Conservation (phyloP, 2,888 invertebrate species). For the Diarsia brunnea region DNA sequence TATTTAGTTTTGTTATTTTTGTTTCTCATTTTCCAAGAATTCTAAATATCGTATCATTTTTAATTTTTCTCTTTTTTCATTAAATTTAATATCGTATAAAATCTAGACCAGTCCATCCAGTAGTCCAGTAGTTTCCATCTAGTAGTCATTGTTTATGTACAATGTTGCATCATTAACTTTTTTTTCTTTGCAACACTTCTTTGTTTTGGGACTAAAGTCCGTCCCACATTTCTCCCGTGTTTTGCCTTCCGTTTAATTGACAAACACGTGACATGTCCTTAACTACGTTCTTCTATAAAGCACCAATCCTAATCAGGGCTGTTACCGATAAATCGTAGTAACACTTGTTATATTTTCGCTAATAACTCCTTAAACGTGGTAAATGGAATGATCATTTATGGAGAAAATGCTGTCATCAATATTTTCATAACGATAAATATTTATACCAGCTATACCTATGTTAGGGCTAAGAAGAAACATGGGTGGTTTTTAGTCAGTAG, state of each 20-base stretch:
- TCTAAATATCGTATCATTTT: neutral
- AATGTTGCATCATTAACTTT: neutral
- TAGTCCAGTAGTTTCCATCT: too few species aligned
- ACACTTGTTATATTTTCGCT: constrained; percentile 38
- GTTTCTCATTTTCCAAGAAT: neutral
- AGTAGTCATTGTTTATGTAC: neutral
- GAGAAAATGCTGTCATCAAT: constrained; percentile 50
- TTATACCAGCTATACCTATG: neutral
- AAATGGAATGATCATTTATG: constrained; percentile 5
- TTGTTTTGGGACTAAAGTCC: neutral
- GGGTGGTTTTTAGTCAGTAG: too few species aligned
- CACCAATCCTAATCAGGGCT: neutral
- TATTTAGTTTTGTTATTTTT: too few species aligned
- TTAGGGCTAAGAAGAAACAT: too few species aligned
- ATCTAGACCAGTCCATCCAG: too few species aligned
- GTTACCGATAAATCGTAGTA: constrained; percentile 10
- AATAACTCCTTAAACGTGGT: constrained; percentile 34
- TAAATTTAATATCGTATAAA: too few species aligned
- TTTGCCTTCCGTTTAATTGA: neutral
- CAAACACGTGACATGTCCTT: neutral
- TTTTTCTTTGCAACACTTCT: neutral
- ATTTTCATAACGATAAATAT: constrained; percentile 7
- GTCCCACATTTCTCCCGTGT: too few species aligned
- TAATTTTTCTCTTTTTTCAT: too few species aligned
- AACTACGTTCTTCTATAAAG: constrained; percentile 3